Conservation (phyloP, 2,113 vertebrate species). For the Silurus asotus region DNA sequence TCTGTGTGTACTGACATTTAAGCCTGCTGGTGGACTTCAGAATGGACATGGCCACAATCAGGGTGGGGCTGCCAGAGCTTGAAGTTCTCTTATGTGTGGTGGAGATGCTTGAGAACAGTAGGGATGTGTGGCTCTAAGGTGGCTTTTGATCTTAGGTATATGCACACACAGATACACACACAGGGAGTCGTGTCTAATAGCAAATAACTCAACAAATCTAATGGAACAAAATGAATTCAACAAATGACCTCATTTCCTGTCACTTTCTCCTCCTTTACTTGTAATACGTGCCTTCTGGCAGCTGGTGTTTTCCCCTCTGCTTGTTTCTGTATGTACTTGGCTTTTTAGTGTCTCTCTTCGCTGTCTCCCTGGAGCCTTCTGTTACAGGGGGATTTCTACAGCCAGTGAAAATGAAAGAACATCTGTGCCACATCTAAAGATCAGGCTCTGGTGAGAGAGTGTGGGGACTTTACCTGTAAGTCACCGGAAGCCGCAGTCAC, state of each 20-base stretch:
- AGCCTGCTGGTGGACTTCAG: conserved; percentile 31
- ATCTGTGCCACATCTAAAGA: conserved; percentile 11
- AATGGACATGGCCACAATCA: conserved; percentile 38
- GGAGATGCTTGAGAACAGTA: conserved; percentile 22
- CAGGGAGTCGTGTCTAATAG: neutral
- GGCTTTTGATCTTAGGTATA: neutral
- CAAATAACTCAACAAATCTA: conserved; percentile 13
- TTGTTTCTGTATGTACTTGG: conserved; percentile 16
- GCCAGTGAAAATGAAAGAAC: conserved; percentile 33
- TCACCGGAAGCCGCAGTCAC: conserved; percentile 20
- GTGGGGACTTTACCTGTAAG: conserved; percentile 44
- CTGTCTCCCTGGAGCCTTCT: conserved; percentile 31
- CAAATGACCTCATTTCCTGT: neutral
- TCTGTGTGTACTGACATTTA: conserved; percentile 37
- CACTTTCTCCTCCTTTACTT: conserved; percentile 16
- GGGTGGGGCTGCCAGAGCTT: conserved; percentile 32
- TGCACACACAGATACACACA: neutral
- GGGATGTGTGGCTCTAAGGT: neutral
- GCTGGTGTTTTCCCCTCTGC: conserved; percentile 21
- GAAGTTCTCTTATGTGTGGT: conserved; percentile 18
- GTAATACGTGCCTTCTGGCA: conserved; percentile 5
- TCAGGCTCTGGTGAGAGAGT: conserved; percentile 18
- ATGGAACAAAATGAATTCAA: conserved; percentile 7
- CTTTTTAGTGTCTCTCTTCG: conserved; percentile 29
- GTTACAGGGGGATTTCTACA: conserved; percentile 36